Conservation (phyloP, 2,797 vertebrate species). For the Clarias fuscus region DNA sequence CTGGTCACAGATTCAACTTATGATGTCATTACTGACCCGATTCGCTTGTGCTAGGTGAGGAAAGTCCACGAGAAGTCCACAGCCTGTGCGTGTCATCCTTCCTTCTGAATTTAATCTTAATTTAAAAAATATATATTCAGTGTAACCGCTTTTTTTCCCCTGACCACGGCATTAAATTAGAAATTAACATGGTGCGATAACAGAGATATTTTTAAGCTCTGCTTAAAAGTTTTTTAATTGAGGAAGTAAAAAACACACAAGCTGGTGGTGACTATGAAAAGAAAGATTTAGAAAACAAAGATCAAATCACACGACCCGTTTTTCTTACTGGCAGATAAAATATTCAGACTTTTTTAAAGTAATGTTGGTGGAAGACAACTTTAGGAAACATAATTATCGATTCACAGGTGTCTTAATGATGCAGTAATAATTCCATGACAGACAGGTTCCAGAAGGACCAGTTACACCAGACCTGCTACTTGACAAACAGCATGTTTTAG, state of each 20-base stretch:
- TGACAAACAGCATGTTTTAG: background rate
- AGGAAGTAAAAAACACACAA: background rate
- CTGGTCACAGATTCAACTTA: background rate
- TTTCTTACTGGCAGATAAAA: background rate
- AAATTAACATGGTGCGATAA: background rate
- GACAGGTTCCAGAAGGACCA: background rate
- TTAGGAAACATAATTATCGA: background rate
- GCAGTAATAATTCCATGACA: background rate
- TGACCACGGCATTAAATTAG: too few species aligned
- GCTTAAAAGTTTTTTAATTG: background rate
- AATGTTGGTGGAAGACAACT: background rate
- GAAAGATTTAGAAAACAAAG: background rate
- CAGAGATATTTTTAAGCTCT: background rate
- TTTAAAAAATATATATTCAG: too few species aligned
- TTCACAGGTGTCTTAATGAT: too few species aligned
- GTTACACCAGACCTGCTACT: background rate
- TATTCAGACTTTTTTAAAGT: background rate
- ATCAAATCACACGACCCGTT: background rate
- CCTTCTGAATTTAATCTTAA: background rate
- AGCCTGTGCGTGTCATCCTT: background rate
- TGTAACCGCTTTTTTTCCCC: too few species aligned
- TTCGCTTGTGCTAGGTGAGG: background rate
- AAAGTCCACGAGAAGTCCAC: slow-evolving; percentile 1
- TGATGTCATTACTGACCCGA: background rate
- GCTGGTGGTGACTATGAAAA: background rate